Conservation (phyloP, 1,140 invertebrate species). For the Ridgeia piscesae region DNA sequence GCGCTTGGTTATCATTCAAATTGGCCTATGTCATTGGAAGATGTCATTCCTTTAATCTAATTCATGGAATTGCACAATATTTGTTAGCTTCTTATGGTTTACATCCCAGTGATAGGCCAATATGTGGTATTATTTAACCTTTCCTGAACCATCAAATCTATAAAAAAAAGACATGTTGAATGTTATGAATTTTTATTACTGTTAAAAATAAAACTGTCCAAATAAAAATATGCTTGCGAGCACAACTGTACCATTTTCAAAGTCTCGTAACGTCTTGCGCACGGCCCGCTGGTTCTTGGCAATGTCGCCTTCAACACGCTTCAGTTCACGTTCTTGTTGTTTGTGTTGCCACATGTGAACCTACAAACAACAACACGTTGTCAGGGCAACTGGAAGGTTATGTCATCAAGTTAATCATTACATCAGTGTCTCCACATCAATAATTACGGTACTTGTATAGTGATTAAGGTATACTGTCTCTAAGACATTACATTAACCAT, state of each 20-base stretch:
- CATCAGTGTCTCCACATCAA: not conserved
- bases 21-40: too few relatives aligned
- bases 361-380: constrained; percentile 32
- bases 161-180: too few relatives aligned
- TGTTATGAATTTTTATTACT: too few relatives aligned
- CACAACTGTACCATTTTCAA: constrained; percentile 50
- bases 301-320: constrained; percentile 54
- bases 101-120: not conserved
- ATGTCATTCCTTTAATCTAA: too few relatives aligned
- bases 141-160: too few relatives aligned
- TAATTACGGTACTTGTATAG: too few relatives aligned
- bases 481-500: too few relatives aligned
- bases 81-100: not conserved
- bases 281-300: constrained; percentile 54
- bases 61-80: too few relatives aligned
- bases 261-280: constrained; percentile 50
- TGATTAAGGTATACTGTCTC: too few relatives aligned
- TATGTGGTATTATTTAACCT: not conserved
- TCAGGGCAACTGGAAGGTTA: too few relatives aligned
- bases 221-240: not conserved
- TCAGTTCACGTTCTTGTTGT: constrained; percentile 54
- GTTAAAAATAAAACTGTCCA: not conserved
- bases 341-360: constrained; percentile 58
- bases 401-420: too few relatives aligned
- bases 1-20: too few relatives aligned